Evolutionary conservation across 2,113 vertebrate species (phyloP).

Genomic region (Carlito syrichta): DNA sequence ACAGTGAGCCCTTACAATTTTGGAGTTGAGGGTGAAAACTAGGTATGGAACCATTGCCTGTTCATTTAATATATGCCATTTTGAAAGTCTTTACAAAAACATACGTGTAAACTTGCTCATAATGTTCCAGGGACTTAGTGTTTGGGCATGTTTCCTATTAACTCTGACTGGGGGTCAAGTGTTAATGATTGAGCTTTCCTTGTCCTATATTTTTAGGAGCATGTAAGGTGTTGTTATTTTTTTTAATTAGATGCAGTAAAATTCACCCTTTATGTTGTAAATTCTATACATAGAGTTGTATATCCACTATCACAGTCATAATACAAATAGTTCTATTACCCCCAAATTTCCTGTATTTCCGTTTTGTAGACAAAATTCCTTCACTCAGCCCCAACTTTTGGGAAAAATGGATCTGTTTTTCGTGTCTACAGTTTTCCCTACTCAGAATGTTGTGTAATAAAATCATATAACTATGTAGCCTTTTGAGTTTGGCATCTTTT

Average conservation of each 20-base stretch:
- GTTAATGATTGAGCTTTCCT: background rate
- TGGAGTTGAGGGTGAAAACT: conserved; percentile 51
- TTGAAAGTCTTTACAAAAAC: background rate
- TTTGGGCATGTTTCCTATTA: background rate
- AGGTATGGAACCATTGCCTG: background rate
- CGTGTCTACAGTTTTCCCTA: background rate
- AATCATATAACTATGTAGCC: background rate
- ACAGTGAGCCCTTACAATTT: background rate
- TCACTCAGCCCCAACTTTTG: background rate
- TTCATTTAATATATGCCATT: conserved; percentile 2
- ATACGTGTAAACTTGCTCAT: background rate
- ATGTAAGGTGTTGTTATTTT: background rate
- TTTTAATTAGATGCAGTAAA: background rate
- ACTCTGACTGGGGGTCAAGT: background rate
- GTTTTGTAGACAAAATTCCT: background rate
- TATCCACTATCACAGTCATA: background rate
- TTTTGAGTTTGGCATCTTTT: background rate
- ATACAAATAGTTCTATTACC: background rate
- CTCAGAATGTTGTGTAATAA: background rate
- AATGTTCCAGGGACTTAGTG: background rate
- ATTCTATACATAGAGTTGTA: background rate
- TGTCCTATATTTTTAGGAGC: background rate
- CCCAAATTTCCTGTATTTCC: background rate
- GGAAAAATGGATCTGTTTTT: background rate
- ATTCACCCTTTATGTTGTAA: background rate